These are phyloP conservation scores for Medauroidea extradentata DNA, from an alignment of 1,140 invertebrate species.

Conservation along the genomic window DNA sequence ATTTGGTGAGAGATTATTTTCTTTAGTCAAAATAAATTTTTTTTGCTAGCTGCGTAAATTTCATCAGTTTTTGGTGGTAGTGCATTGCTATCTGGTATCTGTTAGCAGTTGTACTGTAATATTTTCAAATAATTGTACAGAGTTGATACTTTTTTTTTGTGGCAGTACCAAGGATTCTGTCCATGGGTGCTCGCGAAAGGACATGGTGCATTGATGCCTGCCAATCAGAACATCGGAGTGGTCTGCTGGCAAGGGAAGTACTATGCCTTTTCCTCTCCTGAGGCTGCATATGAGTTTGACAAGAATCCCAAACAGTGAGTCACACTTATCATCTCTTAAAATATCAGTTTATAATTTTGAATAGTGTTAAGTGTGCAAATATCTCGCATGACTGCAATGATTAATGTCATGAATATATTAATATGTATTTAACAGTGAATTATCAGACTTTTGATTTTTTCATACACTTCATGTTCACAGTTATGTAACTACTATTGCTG, in stretches of 20 bases:
- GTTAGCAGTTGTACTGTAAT: no score
- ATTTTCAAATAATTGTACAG: no score
- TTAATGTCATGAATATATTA: slow-evolving; percentile 2
- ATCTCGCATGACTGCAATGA: background rate
- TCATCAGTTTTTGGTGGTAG: no score
- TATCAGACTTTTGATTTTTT: background rate
- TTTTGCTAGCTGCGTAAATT: no score
- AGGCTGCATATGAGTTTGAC: slow-evolving; percentile 53
- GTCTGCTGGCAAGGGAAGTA: slow-evolving; percentile 48
- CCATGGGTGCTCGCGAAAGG: slow-evolving; percentile 52
- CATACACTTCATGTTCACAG: no score
- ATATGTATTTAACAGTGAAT: background rate
- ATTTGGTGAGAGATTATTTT: no score
- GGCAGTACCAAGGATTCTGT: slow-evolving; percentile 63
- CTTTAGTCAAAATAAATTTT: no score
- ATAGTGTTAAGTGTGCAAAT: background rate
- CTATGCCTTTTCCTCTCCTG: slow-evolving; percentile 53
- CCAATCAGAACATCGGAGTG: slow-evolving; percentile 59
- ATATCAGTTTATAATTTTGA: background rate
- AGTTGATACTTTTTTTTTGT: slow-evolving; percentile 10
- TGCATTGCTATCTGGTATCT: no score
- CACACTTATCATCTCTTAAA: background rate
- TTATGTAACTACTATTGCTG: no score
- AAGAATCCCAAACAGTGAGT: slow-evolving; percentile 52
- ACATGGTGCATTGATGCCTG: slow-evolving; percentile 56